Base-by-base conservation (phyloP, 2,797 vertebrate species). In the Gobionotothen gibberifrons region DNA sequence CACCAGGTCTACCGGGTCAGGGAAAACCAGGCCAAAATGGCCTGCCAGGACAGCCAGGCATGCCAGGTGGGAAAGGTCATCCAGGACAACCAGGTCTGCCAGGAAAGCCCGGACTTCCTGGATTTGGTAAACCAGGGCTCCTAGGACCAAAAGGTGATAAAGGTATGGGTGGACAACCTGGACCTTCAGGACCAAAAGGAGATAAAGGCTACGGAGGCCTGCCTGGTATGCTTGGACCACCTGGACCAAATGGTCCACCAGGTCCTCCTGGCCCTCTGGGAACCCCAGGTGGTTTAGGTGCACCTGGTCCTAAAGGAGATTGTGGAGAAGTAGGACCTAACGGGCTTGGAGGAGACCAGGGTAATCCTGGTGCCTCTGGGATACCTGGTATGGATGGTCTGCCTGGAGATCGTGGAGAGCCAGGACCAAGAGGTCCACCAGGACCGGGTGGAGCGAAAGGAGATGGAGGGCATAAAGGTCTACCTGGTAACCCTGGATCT, bases 91-190 rank as follows among this genome's bases (percentile, higher is more conserved):
- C 97, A 21, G 98, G 98, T 66, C 88, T 98, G 66, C 98, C 97
- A 0, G 98, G 98, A 39, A 96, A 97, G 9, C 95, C 97, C 0
- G 98, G 98, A 12, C 85, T 96, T n/a, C 96, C 97, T 3, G 98
- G 98, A 14, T 92, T 97, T 17, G 97, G 97, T 55, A 99, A 99
- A 87, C 97, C 96, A 19, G 98, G 98, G 72, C 95, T 96, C 46
- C 95, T 94, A 1, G 98, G 98, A 55, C 94, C 94, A 76, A 99
- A 99, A 76, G 98, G 98, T 40, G 97, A 99, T 59, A 96, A 96
- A 71, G 98, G 97, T 0, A 74, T 96, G 32, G 92, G 89, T 16
- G 98, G 97, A 3, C 78, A 91, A 84, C 95, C 95, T 1, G 97
- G 98, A 17, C 75, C 85, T 49, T 82, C 93, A 47, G 98, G 98